Percentiles rank a stretch among this genome's conserved stretches.
phyloP scores from a whole-genome alignment of 2,888 invertebrate genomes.

The Meteorus cinctellus region DNA sequence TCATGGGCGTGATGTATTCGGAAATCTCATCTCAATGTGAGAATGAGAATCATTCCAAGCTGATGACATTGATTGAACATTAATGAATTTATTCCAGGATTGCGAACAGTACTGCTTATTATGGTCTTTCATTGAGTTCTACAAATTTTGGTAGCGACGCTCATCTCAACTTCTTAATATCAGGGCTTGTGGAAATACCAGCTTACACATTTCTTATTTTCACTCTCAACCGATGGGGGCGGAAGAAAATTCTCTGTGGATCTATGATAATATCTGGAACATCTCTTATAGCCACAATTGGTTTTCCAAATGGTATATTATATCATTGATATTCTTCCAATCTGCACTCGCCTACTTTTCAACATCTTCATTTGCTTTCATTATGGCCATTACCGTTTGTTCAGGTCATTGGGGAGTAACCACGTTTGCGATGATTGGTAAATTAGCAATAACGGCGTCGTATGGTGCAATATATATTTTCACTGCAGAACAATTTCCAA shows the following conservation, averaged over 20 bases:
- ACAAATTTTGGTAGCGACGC: conserved; percentile 82
- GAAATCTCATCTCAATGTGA: conserved; percentile 15
- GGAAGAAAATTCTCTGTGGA: conserved; percentile 81
- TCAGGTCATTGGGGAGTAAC: conserved; percentile 75
- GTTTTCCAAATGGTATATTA: conserved; percentile 76
- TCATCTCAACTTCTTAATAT: conserved; percentile 83
- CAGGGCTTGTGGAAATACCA: conserved; percentile 85
- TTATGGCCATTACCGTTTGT: conserved; percentile 22
- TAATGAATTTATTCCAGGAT: conserved; percentile 73
- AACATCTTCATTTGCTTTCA: not conserved
- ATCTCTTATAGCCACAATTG: conserved; percentile 76
- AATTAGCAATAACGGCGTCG: conserved; percentile 82
- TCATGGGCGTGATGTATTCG: too few relatives aligned
- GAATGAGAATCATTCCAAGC: conserved; percentile 22
- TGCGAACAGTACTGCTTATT: conserved; percentile 85
- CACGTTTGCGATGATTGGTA: conserved; percentile 81
- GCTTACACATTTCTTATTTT: conserved; percentile 80
- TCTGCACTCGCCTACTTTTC: not conserved
- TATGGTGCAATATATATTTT: conserved; percentile 84
- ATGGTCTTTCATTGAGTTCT: conserved; percentile 85
- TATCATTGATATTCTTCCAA: not conserved
- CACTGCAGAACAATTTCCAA: conserved; percentile 85
- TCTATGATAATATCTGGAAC: conserved; percentile 80
- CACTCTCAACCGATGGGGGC: conserved; percentile 82
- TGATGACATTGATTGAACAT: too few relatives aligned